Percentiles rank a stretch among this genome's conserved stretches.
Evolutionary conservation across 2,797 vertebrate genomes (phyloP).

Genomic region (Onychomys leucogaster): DNA sequence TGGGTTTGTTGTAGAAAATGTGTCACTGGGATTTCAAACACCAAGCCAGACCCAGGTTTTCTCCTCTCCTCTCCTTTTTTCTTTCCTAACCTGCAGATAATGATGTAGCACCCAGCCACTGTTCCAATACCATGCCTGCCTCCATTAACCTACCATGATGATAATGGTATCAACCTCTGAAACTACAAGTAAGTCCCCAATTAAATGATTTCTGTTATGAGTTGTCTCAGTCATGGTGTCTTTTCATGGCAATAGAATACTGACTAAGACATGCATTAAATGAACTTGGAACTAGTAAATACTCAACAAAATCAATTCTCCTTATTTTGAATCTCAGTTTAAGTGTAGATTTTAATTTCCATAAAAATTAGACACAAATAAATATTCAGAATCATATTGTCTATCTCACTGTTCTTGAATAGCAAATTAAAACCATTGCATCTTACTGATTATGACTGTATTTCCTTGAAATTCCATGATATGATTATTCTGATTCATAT

Average conservation of each 20-base stretch:
- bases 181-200: neutral
- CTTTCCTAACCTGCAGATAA: neutral
- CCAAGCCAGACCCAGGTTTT: too few relatives aligned
- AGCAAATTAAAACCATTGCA: neutral
- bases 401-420: neutral
- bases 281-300: constrained; percentile 11
- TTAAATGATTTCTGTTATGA: neutral
- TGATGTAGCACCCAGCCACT: neutral
- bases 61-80: neutral
- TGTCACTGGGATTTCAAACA: neutral
- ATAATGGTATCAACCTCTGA: too few relatives aligned
- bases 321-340: neutral
- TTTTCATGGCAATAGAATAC: neutral
- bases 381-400: neutral
- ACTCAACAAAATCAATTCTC: neutral
- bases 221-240: neutral
- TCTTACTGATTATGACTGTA: neutral
- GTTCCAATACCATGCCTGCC: too few relatives aligned
- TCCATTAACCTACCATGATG: neutral
- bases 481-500: neutral
- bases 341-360: neutral
- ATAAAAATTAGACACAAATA: neutral
- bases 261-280: neutral
- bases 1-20: neutral
- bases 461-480: neutral